phyloP scores from a whole-genome alignment of 1,140 invertebrate species.

The Magallana angulata region DNA sequence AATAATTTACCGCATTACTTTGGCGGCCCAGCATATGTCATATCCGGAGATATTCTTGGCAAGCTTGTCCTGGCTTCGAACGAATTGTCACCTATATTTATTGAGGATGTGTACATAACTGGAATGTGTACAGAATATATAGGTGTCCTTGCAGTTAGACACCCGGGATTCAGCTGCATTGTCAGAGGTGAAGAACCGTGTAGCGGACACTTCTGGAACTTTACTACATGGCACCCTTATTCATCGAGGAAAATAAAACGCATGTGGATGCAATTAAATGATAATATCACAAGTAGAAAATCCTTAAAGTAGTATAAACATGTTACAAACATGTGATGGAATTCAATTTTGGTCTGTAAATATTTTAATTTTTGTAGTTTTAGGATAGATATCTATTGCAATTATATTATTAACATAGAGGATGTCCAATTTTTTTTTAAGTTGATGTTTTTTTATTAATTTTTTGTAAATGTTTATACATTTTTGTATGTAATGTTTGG shows the following conservation, averaged over 20 bases:
- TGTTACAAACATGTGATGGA: no score
- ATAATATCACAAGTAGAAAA: not conserved
- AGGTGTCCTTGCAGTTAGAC: not conserved
- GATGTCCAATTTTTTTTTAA: no score
- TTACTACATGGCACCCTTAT: not conserved
- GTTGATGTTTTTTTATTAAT: no score
- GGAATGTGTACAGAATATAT: slow-evolving; percentile 28
- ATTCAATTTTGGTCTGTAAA: no score
- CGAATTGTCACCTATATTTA: not conserved
- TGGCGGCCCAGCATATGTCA: not conserved
- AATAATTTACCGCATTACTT: not conserved
- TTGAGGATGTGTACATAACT: slow-evolving; percentile 15
- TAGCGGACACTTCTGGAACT: not conserved
- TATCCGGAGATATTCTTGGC: not conserved
- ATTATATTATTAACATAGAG: no score
- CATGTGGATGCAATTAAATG: slow-evolving; percentile 9
- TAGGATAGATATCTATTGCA: no score
- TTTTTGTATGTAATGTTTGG: no score
- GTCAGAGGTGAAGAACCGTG: not conserved
- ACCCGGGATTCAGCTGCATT: not conserved
- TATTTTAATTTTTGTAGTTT: no score
- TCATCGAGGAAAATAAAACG: not conserved
- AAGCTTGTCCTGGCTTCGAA: not conserved
- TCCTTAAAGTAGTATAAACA: no score
- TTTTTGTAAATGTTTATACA: no score